Percentiles rank a stretch among this genome's conserved stretches.
Evolutionary conservation across 2,797 vertebrate genomes (phyloP).

Genomic region (Sebastes matsubarae): DNA sequence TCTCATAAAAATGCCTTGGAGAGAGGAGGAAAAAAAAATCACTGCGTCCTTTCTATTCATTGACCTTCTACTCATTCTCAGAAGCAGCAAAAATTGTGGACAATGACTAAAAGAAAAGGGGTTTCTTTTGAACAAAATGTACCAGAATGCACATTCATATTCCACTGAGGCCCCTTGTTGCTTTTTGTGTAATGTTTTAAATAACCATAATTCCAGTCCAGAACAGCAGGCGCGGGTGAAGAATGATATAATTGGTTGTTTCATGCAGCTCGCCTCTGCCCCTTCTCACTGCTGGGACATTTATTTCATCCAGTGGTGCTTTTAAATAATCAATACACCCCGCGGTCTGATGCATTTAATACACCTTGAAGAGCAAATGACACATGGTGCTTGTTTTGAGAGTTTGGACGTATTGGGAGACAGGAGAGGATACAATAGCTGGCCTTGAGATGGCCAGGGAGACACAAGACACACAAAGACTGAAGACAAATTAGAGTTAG

Average conservation of each 20-base stretch:
- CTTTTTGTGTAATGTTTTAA: slow-evolving; percentile 49
- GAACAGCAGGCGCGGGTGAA: slow-evolving; percentile 46
- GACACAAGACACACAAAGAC: not conserved
- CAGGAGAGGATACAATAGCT: slow-evolving; percentile 11
- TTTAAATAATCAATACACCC: slow-evolving; percentile 77
- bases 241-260: slow-evolving; percentile 70
- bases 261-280: slow-evolving; percentile 61
- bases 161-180: not conserved
- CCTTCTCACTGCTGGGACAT: slow-evolving; percentile 61
- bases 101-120: slow-evolving; percentile 11
- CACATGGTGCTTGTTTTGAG: slow-evolving; percentile 45
- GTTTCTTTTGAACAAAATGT: slow-evolving; percentile 19
- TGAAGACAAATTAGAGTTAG: slow-evolving; percentile 1
- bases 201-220: slow-evolving; percentile 44
- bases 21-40: not conserved
- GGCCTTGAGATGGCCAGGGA: slow-evolving; percentile 10
- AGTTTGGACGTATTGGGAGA: slow-evolving; percentile 5
- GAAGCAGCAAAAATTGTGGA: slow-evolving; percentile 13
- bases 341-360: slow-evolving; percentile 59
- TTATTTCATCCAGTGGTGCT: slow-evolving; percentile 66
- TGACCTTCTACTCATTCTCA: slow-evolving; percentile 31
- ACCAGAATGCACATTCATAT: slow-evolving; percentile 14
- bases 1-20: slow-evolving; percentile 4
- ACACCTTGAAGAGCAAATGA: slow-evolving; percentile 65
- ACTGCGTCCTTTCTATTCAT: not conserved